Evolutionary conservation across 1,140 invertebrate genomes (phyloP), one percentile per base, ranked within the genome.

Genomic region (Megathymus violae): DNA sequence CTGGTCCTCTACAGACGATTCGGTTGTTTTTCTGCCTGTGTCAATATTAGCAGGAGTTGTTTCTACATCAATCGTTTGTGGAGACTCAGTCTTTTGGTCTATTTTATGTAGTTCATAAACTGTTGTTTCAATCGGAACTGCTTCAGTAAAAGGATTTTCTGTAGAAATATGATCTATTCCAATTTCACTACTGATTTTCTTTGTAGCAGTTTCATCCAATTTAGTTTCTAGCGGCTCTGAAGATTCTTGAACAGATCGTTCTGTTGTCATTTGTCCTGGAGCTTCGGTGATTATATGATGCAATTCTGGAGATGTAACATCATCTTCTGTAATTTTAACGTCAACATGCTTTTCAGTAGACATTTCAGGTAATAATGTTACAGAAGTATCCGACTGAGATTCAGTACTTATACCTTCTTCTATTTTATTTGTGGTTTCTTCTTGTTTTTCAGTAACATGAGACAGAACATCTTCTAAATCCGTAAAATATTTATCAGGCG

Each of bases 81-180:
- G 47, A 14, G 38, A 31, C 38, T 31, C 27, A 31, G 34, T 31
- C 11, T 59, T 38, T 36, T 50, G 15, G 2, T 64, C 52, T 13
- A 52, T 50, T 15, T 31, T 22, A 40, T 44, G 47, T 22, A 25
- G 11, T 16, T 14, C 27, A 5, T 43, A 15, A 16, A 43, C 34
- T 13, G 40, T 59, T 36, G 46, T 38, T 52, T 51, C 63, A 22
- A 7, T 17, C 38, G 25, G 19, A n/a, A n/a, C n/a, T 14, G 11
- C 19, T 1, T 54, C 51, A n/a, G 51, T 54, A 41, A 25, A 17
- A 56, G 52, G 22, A 44, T 9, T 40, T 43, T 56, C 52, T 22
- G 50, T 52, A 38, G 38, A 3, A 41, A 11, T 41, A 11, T 48
- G 22, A 11, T 50, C 25, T 27, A 16, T 43, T 50, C 40, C 25